Base-by-base conservation (phyloP, 2,888 invertebrate genomes). In the Spisula subtruncata region DNA sequence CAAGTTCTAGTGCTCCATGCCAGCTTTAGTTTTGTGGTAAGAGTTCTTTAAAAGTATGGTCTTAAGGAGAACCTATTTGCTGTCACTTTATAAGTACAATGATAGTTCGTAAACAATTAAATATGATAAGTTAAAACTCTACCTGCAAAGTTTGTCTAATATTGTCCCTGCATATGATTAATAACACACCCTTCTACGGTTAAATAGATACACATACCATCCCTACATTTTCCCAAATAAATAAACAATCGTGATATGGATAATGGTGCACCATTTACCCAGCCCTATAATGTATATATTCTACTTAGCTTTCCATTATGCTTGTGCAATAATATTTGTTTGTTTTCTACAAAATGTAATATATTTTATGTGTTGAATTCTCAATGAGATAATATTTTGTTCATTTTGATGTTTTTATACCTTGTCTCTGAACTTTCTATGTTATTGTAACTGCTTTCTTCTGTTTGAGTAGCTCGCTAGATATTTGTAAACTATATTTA, bases 341-440 rank as follows among this genome's bases (percentile, higher is more conserved):
- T 75, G 75, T 84, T 51, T 48, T 84, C 84, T 84, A 84, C 75
- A 75, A 51, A 81, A 32, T 84, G 84, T 84, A 84, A 75, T 71
- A 71, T 75, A 75, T 75, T 20, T 51, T 66, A 66, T 51, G 60
- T 66, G 60, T 66, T 66, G 10, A 51, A 51, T 66, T 66, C 25
- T 10, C 60, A 66, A 25, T 66, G 10, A 66, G 20, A 18, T 60
- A 6, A 60, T n/a, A 25, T 66, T 66, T 10, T 66, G 25, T 56
- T 56, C 56, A 20, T 25, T 25, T n/a, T 66, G 60, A 66, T 10
- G 10, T n/a, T 66, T n/a, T 4, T 66, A 25, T n/a, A n/a, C 0
- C 25, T 25, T 66, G n/a, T 56, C 56, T 6, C 56, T 20, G 20
- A 18, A 56, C 18, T 20, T 4, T 56, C n/a, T 56, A 12, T 66